These are phyloP conservation scores for Zootoca vivipara DNA, from an alignment of 2,113 vertebrate species.

Conservation along the genomic window DNA sequence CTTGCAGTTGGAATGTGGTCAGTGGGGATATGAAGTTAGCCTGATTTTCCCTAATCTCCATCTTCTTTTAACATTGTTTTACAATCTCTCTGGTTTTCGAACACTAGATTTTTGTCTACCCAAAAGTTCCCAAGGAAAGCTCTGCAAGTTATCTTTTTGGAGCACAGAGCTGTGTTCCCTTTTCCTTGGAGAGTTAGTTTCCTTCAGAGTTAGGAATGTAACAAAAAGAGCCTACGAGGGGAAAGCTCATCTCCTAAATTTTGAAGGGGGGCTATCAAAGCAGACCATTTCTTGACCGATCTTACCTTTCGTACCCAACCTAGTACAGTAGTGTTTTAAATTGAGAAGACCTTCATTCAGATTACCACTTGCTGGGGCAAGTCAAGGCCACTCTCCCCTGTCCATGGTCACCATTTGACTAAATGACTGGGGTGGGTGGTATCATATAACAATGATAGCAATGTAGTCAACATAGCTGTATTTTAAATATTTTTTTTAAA, in stretches of 20 bases:
- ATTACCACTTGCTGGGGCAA: background rate
- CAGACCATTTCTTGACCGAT: background rate
- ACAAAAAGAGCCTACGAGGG: background rate
- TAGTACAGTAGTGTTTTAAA: background rate
- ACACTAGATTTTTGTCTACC: background rate
- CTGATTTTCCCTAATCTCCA: background rate
- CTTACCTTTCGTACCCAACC: background rate
- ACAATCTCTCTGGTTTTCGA: background rate
- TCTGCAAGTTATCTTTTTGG: background rate
- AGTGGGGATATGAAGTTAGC: background rate
- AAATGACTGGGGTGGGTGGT: background rate
- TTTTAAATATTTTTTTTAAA: background rate
- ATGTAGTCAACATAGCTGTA: background rate
- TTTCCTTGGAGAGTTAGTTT: background rate
- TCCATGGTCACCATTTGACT: background rate
- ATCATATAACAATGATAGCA: background rate
- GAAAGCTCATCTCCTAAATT: background rate
- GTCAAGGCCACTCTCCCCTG: background rate
- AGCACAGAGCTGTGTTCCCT: background rate
- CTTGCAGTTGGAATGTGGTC: background rate
- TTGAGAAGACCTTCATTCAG: background rate
- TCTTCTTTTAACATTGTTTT: background rate
- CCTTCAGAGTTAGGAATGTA: background rate
- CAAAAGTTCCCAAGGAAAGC: background rate
- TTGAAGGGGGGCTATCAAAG: background rate